These are phyloP conservation scores for Anoplius nigerrimus DNA, from an alignment of 2,888 invertebrate genomes.

Conservation along the genomic window DNA sequence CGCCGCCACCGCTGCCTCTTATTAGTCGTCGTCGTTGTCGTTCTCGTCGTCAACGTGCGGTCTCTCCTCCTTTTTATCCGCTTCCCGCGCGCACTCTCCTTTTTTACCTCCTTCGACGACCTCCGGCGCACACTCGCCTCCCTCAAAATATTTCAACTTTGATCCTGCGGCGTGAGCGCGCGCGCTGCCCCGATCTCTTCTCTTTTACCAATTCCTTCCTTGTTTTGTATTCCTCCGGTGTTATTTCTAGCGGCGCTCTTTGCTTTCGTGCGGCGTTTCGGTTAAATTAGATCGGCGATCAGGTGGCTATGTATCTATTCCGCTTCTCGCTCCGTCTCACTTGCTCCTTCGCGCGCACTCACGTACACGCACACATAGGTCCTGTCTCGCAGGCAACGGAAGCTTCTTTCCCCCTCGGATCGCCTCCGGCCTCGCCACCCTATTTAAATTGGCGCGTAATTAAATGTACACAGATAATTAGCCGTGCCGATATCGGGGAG, in stretches of 20 bases:
- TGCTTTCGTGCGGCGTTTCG: conserved; percentile 28
- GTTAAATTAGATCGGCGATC: conserved; percentile 43
- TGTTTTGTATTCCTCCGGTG: conserved; percentile 30
- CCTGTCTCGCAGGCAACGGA: neutral
- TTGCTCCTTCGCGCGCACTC: neutral
- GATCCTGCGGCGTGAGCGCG: conserved; percentile 32
- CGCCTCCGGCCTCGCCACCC: neutral
- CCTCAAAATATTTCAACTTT: conserved; percentile 41
- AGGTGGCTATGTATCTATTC: conserved; percentile 34
- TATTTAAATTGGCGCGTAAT: too few species aligned
- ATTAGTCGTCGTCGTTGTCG: conserved; percentile 15
- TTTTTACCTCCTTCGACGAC: conserved; percentile 6
- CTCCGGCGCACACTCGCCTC: conserved; percentile 13
- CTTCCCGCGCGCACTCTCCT: conserved; percentile 4
- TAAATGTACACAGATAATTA: too few species aligned
- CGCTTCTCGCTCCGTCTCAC: conserved; percentile 12
- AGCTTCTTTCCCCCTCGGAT: neutral
- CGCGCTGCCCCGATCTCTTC: neutral
- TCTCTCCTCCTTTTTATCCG: conserved; percentile 15
- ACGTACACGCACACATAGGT: too few species aligned
- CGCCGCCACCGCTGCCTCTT: conserved; percentile 38
- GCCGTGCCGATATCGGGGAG: too few species aligned
- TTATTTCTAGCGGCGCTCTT: conserved; percentile 38
- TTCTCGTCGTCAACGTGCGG: neutral
- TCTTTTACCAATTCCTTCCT: conserved; percentile 11